Evolutionary conservation across 2,113 vertebrate species (phyloP).

Genomic region (Eublepharis macularius): DNA sequence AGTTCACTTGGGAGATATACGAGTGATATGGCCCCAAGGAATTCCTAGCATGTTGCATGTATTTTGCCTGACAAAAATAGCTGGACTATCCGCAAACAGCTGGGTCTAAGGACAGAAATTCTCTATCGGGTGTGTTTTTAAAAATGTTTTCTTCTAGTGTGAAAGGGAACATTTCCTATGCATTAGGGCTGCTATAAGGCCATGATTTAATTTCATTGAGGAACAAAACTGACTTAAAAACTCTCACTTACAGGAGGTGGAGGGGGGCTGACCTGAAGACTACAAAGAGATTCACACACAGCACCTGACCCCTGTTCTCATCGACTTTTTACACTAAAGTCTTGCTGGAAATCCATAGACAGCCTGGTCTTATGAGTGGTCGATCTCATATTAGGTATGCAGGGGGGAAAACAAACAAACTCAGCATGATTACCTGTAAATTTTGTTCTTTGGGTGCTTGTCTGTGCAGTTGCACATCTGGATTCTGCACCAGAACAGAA

Average conservation of each 20-base stretch:
- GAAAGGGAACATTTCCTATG: background rate
- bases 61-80: background rate
- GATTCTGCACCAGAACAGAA: too few relatives aligned
- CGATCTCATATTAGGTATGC: background rate
- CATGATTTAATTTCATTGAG: background rate
- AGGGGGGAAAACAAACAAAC: too few relatives aligned
- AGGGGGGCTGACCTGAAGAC: background rate
- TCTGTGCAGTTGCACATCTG: too few relatives aligned
- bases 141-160: too few relatives aligned
- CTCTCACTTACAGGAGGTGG: too few relatives aligned
- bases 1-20: background rate
- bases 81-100: background rate
- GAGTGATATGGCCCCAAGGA: background rate
- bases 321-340: background rate
- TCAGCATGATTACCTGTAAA: too few relatives aligned
- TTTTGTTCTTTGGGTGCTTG: too few relatives aligned
- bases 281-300: background rate
- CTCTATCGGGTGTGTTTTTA: background rate
- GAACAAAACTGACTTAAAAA: background rate
- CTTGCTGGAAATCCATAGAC: background rate
- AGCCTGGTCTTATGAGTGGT: background rate
- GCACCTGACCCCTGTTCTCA: background rate
- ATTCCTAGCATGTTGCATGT: background rate
- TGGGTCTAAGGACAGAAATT: background rate
- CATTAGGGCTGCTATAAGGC: background rate